Evolutionary conservation across 1,140 invertebrate genomes (phyloP), one percentile per base, ranked within the genome.

Genomic region (Laodelphax striatellus): DNA sequence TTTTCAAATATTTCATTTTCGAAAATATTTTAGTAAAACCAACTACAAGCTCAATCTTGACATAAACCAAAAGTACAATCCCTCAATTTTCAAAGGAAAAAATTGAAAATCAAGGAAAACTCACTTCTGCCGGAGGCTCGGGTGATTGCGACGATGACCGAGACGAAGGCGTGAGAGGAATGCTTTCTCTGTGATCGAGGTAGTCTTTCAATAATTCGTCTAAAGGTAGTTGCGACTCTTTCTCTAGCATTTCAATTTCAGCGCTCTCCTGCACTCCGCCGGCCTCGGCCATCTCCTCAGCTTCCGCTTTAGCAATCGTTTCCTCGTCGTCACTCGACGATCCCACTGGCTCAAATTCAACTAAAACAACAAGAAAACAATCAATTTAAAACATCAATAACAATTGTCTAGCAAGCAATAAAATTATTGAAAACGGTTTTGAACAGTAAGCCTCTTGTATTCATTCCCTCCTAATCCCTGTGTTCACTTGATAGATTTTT

Each of bases 271-370:
- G 79, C 62, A 76, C 77, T 56, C 66, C 69, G 52, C 71, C 71
- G 8, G 16, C 52, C 21, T 60, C 59, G 5, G 41, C 53, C 38
- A 53, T 52, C n/a, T 59, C 57, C 38, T 73, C 94, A 87, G 82
- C 80, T 67, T 87, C 84, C 70, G 88, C 85, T 72, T 96, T 88
- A n/a, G 88, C 90, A 69, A 97, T 97, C 9, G 92, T 97, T 76
- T 94, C 92, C 75, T 97, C 93, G 76, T 98, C 94, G 75, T 98
- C 94, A 61, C 84, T 83, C 52, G 86, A 88, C 62, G 82, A 83
- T 66, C 83, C 82, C 64, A 79, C 82, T 53, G 90, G 90, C 63
- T 86, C 78, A 76, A 93, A 94, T 67, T 95, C 91, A 71, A 84
- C 85, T 85, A 62, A 57, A 72, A 70, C 24, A 52, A 62, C 44